Conservation (phyloP, 2,113 vertebrate genomes). For the Sus scrofa region T2T-Sscrofa CM000819.6:106713501-106714000, state of each 20-base stretch:
- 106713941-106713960: background rate
- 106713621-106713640: background rate
- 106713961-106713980: background rate
- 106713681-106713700: background rate
- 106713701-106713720: background rate
- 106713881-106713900: background rate
- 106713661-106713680: background rate
- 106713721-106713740: too few species aligned
- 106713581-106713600: background rate
- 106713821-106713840: background rate
- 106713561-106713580: background rate
- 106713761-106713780: too few species aligned
- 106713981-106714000: background rate
- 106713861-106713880: background rate
- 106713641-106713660: background rate
- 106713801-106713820: background rate
- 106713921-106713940: background rate
- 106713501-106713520: background rate
- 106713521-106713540: background rate
- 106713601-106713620: background rate
- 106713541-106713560: background rate
- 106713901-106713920: background rate
- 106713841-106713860: background rate
- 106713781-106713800: background rate
- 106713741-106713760: too few species aligned